Evolutionary conservation across 2,113 vertebrate species (phyloP), one percentile per base, ranked within the genome.

Genomic region (Morone chrysops): DNA sequence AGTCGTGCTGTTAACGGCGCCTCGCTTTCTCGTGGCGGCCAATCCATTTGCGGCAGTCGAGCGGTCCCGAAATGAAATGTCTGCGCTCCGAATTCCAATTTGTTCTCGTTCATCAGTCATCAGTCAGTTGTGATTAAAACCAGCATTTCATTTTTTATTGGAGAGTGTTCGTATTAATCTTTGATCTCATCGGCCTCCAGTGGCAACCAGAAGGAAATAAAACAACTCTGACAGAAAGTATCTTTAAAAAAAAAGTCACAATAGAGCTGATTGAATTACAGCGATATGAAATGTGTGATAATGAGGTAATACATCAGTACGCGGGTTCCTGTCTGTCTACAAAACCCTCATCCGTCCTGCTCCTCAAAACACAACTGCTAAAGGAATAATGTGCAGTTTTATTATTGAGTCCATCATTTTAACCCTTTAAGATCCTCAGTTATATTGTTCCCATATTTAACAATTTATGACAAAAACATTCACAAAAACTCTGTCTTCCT

Each of bases 71-170:
- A 70, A 79, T 87, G 4, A 70, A 80, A 87, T 12, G 54, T 76
- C 70, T 83, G 2, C 65, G 12, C 59, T 75, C 70, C 56, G 61
- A 25, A 7, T 67, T 67, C 22, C 54, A 43, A 45, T 77, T 11
- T 73, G 31, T 25, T 4, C n/a, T 18, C 10, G 25, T 4, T 41
- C 76, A 72, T 80, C 67, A 31, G 31, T 31, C 45, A 45, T 45
- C 45, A 68, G 41, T 73, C 84, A 63, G 68, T 60, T 18, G 4
- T 53, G 84, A 86, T 79, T 75, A 68, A 73, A 62, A 73, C 25
- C 18, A 59, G 48, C 54, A 13, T 22, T 72, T 75, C 12, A 51
- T 71, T 79, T 82, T 77, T 74, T 40, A 63, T 63, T 65, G 2
- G 4, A 62, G 14, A 1, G 12, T 40, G 31, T 50, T 70, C 18